phyloP scores from a whole-genome alignment of 2,113 vertebrate species.

The Hepsetus odoe region DNA sequence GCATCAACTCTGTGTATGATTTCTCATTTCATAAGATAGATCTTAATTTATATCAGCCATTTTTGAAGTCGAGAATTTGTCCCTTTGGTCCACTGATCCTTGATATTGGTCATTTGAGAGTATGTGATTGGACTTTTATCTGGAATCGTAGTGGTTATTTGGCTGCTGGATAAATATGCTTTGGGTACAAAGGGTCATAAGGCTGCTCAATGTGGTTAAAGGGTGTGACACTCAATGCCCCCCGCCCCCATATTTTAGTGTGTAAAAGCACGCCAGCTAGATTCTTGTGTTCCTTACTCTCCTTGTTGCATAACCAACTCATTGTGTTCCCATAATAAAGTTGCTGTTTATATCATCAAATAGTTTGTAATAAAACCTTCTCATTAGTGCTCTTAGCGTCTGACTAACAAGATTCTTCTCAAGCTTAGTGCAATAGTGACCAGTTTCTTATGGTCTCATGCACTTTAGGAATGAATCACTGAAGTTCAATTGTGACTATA shows the following conservation, averaged over 20 bases:
- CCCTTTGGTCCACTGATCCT: not conserved
- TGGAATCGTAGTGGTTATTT: not conserved
- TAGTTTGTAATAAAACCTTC: too few species aligned
- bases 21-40: not conserved
- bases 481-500: too few species aligned
- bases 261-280: not conserved
- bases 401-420: too few species aligned
- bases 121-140: not conserved
- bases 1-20: not conserved
- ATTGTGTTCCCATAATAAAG: not conserved
- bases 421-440: too few species aligned
- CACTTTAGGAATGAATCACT: too few species aligned
- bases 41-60: not conserved
- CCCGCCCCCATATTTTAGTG: conserved; percentile 9
- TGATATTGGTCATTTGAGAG: not conserved
- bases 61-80: not conserved
- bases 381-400: too few species aligned
- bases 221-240: conserved; percentile 6
- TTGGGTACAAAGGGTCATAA: not conserved
- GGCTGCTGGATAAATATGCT: not conserved
- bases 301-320: not conserved
- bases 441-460: too few species aligned
- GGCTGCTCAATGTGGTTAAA: conserved; percentile 1
- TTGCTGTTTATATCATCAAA: not conserved
- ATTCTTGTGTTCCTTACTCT: not conserved